Evolutionary conservation across 2,888 invertebrate genomes (phyloP), one percentile per base, ranked within the genome.

Genomic region (Diadromus collaris): DNA sequence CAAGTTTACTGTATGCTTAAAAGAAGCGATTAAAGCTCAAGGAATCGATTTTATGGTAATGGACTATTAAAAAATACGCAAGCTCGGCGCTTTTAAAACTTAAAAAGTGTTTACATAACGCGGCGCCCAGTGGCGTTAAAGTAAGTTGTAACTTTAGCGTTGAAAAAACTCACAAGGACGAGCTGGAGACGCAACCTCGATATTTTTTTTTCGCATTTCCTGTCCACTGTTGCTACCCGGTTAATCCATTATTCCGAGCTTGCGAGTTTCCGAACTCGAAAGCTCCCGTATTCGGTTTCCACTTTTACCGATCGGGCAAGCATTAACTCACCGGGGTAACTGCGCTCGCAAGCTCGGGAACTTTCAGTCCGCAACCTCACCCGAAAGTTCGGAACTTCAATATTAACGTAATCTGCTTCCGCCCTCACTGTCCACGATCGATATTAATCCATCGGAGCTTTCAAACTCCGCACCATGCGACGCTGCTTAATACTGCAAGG

Each of bases 391-490:
- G 61, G 29, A 58, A 41, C 56, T 75, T 27, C 32, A 34, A 69
- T 63, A 61, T 32, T 13, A 21, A 24, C 29, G 68, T 75, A 34
- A 51, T 51, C 51, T 13, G 51, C 21, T 21, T 1, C 24, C 0
- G 10, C 10, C 51, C 51, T 51, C n/a, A 48, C 48, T 48, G 21
- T 48, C 7, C 10, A 13, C 21, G 51, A 51, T 51, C 51, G 24
- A 51, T 51, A 70, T 76, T 60, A 69, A 70, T 76, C 46, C 48
- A 27, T n/a, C 24, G 51, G 51, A 24, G 24, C 10, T 51, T 51
- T 21, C 24, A 10, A 51, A 24, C 51, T 3, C 0, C 24, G 19
- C 48, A 51, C 48, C 10, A 3, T 1, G 48, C 19, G 21, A 21
- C 21, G 24, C 24, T 24, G 38, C 38, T 38, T 13, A 38, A 13